A percentile compares a stretch with the other conserved stretches of the same genome.
Conservation (phyloP, 1,140 invertebrate species). For the Drosophila lacertosa region DNA sequence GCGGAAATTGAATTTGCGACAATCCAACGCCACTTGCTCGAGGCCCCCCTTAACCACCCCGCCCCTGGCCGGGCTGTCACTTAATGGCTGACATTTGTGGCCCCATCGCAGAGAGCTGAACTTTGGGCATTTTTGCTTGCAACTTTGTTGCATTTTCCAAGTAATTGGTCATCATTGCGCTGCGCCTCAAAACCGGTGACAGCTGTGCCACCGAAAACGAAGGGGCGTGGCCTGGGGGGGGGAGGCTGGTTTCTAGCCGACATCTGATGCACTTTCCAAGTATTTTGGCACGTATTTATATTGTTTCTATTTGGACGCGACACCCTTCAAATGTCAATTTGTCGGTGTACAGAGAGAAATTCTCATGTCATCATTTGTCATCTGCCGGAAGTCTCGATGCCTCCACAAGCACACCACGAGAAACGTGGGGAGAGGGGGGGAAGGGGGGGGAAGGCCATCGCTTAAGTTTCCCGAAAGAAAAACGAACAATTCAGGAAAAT, state of each 20-base stretch:
- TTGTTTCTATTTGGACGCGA: constrained; percentile 49
- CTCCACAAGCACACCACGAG: constrained; percentile 10
- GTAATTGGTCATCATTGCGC: constrained; percentile 74
- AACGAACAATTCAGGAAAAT: constrained; percentile 18
- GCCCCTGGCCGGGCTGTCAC: constrained; percentile 19
- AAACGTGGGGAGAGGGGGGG: not conserved
- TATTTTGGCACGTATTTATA: constrained; percentile 42
- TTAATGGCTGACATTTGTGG: constrained; percentile 43
- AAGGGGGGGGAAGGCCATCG: too few species aligned
- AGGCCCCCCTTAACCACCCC: too few species aligned
- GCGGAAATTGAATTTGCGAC: constrained; percentile 70
- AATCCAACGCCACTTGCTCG: constrained; percentile 34
- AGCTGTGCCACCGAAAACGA: too few species aligned
- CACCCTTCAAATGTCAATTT: constrained; percentile 32
- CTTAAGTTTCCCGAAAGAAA: constrained; percentile 3
- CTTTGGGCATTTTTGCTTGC: constrained; percentile 46
- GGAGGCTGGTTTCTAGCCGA: not conserved
- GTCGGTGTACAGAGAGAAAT: constrained; percentile 7
- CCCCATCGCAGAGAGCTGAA: constrained; percentile 8
- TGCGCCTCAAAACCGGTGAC: constrained; percentile 49
- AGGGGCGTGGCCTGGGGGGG: not conserved
- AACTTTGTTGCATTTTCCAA: constrained; percentile 78
- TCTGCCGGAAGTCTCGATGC: constrained; percentile 54
- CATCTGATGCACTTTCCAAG: constrained; percentile 20
- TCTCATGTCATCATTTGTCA: constrained; percentile 44